A percentile compares a stretch with the other conserved stretches of the same genome.
phyloP scores from a whole-genome alignment of 2,113 vertebrate species.

The Tilapia sparmanii region DNA sequence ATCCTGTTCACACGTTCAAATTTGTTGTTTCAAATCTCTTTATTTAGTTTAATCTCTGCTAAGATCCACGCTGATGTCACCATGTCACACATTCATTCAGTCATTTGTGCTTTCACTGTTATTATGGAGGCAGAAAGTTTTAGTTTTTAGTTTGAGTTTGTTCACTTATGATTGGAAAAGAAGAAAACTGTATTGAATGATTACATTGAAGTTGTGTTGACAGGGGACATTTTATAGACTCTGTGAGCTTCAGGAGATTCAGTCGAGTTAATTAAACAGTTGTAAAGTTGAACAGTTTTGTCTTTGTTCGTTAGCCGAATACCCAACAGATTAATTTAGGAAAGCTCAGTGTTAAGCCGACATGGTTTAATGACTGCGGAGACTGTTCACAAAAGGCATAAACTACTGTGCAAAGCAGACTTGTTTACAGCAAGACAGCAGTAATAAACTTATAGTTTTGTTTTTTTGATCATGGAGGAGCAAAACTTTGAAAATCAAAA shows the following conservation, averaged over 20 bases:
- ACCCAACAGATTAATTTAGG: neutral
- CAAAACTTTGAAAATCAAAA: neutral
- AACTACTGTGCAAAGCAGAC: neutral
- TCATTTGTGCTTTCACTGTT: rapidly evolving
- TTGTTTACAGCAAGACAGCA: neutral
- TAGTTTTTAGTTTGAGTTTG: neutral
- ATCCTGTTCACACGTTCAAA: neutral
- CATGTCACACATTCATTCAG: rapidly evolving
- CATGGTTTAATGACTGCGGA: neutral
- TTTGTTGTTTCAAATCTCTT: neutral
- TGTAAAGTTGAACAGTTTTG: neutral
- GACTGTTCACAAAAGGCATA: neutral
- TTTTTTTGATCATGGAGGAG: neutral
- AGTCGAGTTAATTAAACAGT: neutral
- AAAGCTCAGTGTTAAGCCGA: neutral
- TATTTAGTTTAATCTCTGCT: neutral
- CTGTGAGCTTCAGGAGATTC: neutral
- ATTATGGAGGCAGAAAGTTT: neutral
- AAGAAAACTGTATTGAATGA: neutral
- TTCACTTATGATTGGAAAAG: neutral
- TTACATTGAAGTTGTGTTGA: neutral
- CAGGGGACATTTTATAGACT: neutral
- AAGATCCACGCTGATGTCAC: neutral
- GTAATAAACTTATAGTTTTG: rapidly evolving
- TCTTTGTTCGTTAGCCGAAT: neutral